Percentiles rank a stretch among this genome's conserved stretches.
Conservation (phyloP, 2,113 vertebrate genomes). For the chimpanzee (Pan troglodytes) region NHGRI_mPanTro3-v2.1_pri NC_086015.1:53877501-53878000, state of each 20-base stretch:
- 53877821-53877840: background rate
- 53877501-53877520: conserved; percentile 63
- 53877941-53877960: conserved; percentile 90
- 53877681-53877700: background rate
- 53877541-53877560: conserved; percentile 50
- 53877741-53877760: background rate
- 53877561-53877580: conserved; percentile 20
- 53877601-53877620: background rate
- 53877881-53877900: conserved; percentile 73
- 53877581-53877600: background rate
- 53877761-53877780: background rate
- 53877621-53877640: background rate
- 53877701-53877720: background rate
- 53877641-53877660: background rate
- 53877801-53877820: background rate
- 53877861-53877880: background rate
- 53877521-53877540: conserved; percentile 47
- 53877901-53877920: conserved; percentile 92
- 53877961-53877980: conserved; percentile 92
- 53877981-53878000: conserved; percentile 95
- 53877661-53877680: background rate
- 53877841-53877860: background rate
- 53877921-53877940: conserved; percentile 88
- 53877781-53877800: background rate
- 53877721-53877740: background rate